Evolutionary conservation across 2,888 invertebrate genomes (phyloP), one percentile per base, ranked within the genome.

Genomic region (Calliopum simillimum): DNA sequence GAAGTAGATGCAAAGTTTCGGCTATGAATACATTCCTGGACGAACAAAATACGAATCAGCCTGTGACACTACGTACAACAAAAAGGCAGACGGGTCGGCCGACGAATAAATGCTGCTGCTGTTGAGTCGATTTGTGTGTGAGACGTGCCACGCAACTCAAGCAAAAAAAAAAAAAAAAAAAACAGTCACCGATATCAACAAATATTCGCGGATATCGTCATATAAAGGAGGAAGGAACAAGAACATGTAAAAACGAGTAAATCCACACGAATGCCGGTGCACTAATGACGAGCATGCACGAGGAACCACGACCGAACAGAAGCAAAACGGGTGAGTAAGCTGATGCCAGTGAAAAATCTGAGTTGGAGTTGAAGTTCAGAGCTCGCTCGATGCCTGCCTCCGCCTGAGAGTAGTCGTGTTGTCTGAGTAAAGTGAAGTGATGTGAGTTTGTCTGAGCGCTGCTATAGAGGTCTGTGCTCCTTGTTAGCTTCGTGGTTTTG

Each of bases 161-260:
- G 73, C 75, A 69, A 74, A 73, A 74, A 74, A 73, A 73, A 73
- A 59, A 64, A 70, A 71, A 73, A 70, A 70, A 71, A 69, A 72
- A 66, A 69, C 61, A 19, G 19, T 47, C 25, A 21, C 58, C 58
- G 59, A 58, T 47, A 67, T 49, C 53, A 49, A 53, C 14, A 63
- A 51, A 51, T 12, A 46, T 46, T 53, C 46, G 58, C 47, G 53
- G 51, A 51, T 21, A 21, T 14, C 51, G 21, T 19, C 16, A 49
- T n/a, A 53, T 51, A 14, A 21, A 8, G 13, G 19, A 49, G 43
- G 6, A 16, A 13, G 61, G 46, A 61, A 21, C 61, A 46, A 16
- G 19, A 21, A 21, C 5, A 21, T 8, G n/a, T 61, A 21, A 14
- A 5, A 13, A 14, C 58, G 61, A 58, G 11, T 11, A 41, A 58